Evolutionary conservation across 2,113 vertebrate species (phyloP).

Genomic region (Hirundichthys speculiger): DNA sequence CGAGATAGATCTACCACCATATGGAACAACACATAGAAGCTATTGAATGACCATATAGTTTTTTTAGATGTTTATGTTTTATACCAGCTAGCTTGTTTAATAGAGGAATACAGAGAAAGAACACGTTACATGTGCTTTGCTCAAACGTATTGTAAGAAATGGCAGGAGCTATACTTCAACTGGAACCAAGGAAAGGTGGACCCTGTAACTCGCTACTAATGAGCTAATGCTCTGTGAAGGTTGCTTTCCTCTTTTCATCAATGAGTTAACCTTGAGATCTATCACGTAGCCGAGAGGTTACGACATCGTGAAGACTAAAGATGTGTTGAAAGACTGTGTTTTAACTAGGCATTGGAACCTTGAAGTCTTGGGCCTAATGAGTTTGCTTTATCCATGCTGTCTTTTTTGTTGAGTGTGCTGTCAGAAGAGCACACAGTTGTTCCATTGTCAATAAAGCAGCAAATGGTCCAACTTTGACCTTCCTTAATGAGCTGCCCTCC

Average conservation of each 20-base stretch:
- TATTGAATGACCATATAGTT: too few species aligned
- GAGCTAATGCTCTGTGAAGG: slow-evolving; percentile 54
- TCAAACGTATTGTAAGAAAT: neutral
- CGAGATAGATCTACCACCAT: too few species aligned
- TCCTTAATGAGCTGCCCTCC: slow-evolving; percentile 34
- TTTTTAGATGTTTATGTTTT: too few species aligned
- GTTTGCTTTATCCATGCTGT: slow-evolving; percentile 4
- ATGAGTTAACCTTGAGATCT: slow-evolving; percentile 31
- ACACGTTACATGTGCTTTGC: neutral
- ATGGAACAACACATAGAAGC: too few species aligned
- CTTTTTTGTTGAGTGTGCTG: slow-evolving; percentile 9
- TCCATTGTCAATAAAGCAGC: slow-evolving; percentile 42
- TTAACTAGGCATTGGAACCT: slow-evolving; percentile 34
- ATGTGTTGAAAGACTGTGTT: slow-evolving; percentile 17
- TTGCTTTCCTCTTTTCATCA: slow-evolving; percentile 46
- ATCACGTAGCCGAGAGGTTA: slow-evolving; percentile 28
- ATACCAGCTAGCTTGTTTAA: too few species aligned
- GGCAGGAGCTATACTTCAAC: neutral
- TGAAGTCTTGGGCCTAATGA: slow-evolving; percentile 8
- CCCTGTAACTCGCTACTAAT: slow-evolving; percentile 37
- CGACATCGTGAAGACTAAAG: slow-evolving; percentile 17
- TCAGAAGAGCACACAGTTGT: slow-evolving; percentile 9
- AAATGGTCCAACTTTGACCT: slow-evolving; percentile 20
- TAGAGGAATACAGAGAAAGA: neutral
- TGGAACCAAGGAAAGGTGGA: neutral